Base-by-base conservation (phyloP, 2,888 invertebrate species). In the Neoaliturus tenellus region DNA sequence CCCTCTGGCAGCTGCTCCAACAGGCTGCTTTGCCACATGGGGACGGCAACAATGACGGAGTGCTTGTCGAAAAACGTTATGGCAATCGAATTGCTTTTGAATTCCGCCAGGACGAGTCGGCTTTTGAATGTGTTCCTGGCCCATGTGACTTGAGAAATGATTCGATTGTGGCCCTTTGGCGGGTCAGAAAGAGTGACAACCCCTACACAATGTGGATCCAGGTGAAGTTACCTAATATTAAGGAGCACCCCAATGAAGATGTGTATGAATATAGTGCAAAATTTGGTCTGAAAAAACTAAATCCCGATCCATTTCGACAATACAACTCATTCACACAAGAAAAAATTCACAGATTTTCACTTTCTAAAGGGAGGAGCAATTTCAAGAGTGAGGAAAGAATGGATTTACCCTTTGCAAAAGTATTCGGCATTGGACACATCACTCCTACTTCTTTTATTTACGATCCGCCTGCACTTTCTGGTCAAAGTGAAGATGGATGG, bases 131-230 rank as follows among this genome's bases (percentile, higher is more conserved):
- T 28, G 71, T 83, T 10, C 83, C 78, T 12, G 71, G 55, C 51
- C 58, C 71, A 39, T 86, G 86, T 58, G 78, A 82, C 33, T 25
- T 44, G 1, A 75, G 84, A 17, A 69, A 83, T 39, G 51, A 78
- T 12, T 71, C 84, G 39, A 48, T 87, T n/a, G 25, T 86, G 28
- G 86, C 87, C 5, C 71, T 86, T 33, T 87, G 87, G 87, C 85
- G 84, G 83, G 81, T 87, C 2, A 80, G 85, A 51, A 84, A 48
- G 48, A 80, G 85, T 17, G 75, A 82, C 28, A 82, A 87, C 51
- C 85, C 86, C 10, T 83, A 85, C 25, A 82, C 82, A 25, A 81
- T 83, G 41, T 82, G 84, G 71, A 85, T 87, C 17, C 67, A 58
- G 8, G 85, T 87, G 14, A 86, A 87, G 83, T 71, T 87, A 25